A percentile compares a stretch with the other conserved stretches of the same genome.
These are phyloP conservation scores for Acanthornis magna DNA, from an alignment of 2,797 vertebrate genomes.

Conservation along the genomic window DNA sequence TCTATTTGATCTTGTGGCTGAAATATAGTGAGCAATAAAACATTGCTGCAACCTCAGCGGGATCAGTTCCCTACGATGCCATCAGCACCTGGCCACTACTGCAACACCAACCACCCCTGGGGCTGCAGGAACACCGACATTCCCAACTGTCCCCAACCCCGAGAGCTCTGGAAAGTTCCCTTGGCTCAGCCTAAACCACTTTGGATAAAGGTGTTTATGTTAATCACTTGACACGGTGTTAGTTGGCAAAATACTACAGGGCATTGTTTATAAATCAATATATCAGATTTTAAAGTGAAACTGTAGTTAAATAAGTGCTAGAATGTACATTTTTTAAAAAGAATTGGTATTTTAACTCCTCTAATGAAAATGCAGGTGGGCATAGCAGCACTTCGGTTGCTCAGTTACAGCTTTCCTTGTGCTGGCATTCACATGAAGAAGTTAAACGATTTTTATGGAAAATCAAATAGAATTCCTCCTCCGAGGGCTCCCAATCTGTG, in stretches of 20 bases:
- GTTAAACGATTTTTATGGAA: accelerated
- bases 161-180: not conserved
- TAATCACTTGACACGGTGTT: accelerated
- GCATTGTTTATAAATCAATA: accelerated
- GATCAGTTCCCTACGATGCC: constrained; percentile 72
- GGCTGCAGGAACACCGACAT: accelerated
- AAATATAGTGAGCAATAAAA: constrained; percentile 97
- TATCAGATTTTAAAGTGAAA: not conserved
- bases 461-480: not conserved
- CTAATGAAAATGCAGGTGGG: not conserved
- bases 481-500: not conserved
- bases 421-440: not conserved
- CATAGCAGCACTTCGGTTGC: accelerated
- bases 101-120: not conserved
- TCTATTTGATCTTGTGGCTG: constrained; percentile 99
- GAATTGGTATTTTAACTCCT: not conserved
- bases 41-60: constrained; percentile 84
- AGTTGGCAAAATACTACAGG: not conserved
- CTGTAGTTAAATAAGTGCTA: not conserved
- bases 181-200: not conserved
- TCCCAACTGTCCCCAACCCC: not conserved
- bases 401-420: not conserved
- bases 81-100: constrained; percentile 81
- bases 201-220: not conserved
- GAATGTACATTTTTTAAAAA: not conserved